Base-by-base conservation (phyloP, 2,797 vertebrate genomes). In the Macrochelys suwanniensis region DNA sequence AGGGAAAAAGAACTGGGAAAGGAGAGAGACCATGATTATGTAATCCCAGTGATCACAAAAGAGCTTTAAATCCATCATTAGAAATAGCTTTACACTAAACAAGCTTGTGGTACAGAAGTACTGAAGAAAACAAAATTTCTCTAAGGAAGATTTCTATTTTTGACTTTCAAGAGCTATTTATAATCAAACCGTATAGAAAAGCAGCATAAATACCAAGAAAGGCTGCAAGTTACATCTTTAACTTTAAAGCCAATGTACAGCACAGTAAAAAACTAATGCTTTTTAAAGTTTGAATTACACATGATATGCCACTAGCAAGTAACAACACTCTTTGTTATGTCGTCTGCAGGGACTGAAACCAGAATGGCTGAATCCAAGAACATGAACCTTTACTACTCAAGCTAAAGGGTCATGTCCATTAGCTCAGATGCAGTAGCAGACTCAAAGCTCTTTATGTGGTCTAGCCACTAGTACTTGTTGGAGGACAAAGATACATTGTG, bases 401-500 rank as follows among this genome's bases (percentile, higher is more conserved):
- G 6, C 10, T 65, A 33, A 74, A 77, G 50, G 16, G 33, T 4
- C 71, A 59, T 76, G 77, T 2, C 3, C n/a, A 87, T 6, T 13
- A 89, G 77, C 54, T 47, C 0, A 0, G 86, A n/a, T 31, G n/a
- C n/a, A 83, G 56, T 0, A 61, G 21, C 4, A 81, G 79, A 83
- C 6, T 13, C 84, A 54, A 95, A 97, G 68, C 8, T 56, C n/a
- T 33, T 23, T 0, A 2, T 68, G 37, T 57, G 85, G 61, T 82
- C 33, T 42, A 45, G 47, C 16, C 54, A 50, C 28, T 13, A 37
- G 4, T 1, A 50, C 28, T 13, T 33, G 4, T 1, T 11, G 74
- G 88, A 92, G 33, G n/a, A 94, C 54, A 97, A 92, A 83, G 82
- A 92, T 56, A 90, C 45, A 77, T 23, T 90, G 74, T 92, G 17